Evolutionary conservation across 2,888 invertebrate species (phyloP), one percentile per base, ranked within the genome.

Genomic region (Automeris io): DNA sequence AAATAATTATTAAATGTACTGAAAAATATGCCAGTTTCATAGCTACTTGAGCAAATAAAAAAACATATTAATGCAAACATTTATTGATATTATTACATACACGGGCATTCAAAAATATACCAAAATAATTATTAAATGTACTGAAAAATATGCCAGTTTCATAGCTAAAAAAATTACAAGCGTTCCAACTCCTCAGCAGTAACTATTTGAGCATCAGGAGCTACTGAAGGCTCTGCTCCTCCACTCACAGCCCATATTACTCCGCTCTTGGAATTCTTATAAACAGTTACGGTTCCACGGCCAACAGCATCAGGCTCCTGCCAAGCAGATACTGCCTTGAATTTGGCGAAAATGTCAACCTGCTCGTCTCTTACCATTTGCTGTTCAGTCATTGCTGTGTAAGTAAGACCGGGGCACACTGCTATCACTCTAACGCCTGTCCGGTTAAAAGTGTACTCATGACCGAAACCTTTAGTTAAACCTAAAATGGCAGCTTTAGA

Each of bases 401-500:
- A 9, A 11, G 45, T 45, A 9, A 34, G 24, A 3, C 42, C 42
- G n/a, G 79, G 88, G 47, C 88, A 89, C 18, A 89, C 62, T 0
- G 78, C 83, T n/a, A 89, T 65, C 2, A 88, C 79, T 45, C 87
- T 75, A 1, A 90, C 87, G 1, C 88, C 87, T 8, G 76, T 83
- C 39, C 74, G 69, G 1, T 78, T 70, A 41, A 51, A 86, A 40
- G 89, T 86, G 21, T 69, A 71, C 37, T 49, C 47, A 52, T 83
- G 63, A 29, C 89, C 70, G 59, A 88, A 48, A 3, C 88, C 87
- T 38, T 76, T 80, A 8, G 85, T 83, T 44, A 90, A 74, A 4
- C 88, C 89, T 42, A 83, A 63, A 2, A 89, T 86, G 5, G 88
- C 89, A 41, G 81, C 86, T 60, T 91, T 91, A 0, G 91, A 89